Evolutionary conservation across 2,797 vertebrate species (phyloP).

Genomic region (Apodemus agrarius): DNA sequence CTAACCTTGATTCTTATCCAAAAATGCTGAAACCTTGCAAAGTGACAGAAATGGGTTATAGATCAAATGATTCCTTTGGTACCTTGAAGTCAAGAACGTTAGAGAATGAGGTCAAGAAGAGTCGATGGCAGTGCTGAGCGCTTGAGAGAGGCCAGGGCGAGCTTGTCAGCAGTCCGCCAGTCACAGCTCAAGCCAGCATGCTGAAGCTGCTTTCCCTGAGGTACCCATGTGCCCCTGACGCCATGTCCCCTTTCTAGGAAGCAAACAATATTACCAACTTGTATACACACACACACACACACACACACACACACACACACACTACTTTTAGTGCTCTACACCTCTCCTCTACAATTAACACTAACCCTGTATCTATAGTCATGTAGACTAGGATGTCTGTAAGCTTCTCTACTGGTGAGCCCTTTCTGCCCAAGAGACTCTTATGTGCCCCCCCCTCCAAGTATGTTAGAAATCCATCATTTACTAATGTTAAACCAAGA

Average conservation of each 20-base stretch:
- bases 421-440: not conserved
- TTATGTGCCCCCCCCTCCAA: no score
- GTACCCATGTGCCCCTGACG: not conserved
- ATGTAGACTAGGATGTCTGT: not conserved
- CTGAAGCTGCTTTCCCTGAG: not conserved
- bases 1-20: slow-evolving; percentile 8
- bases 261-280: not conserved
- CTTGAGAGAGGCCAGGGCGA: not conserved
- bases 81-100: not conserved
- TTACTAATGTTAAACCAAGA: not conserved
- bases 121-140: not conserved
- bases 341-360: not conserved
- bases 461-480: not conserved
- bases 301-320: not conserved
- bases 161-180: no score
- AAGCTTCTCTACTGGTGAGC: not conserved
- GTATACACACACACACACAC: not conserved
- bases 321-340: not conserved
- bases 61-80: slow-evolving; percentile 7
- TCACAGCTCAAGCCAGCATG: not conserved
- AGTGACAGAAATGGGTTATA: not conserved
- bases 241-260: not conserved
- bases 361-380: not conserved
- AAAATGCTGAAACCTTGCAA: not conserved
- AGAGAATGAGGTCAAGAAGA: not conserved